Conservation (phyloP, 2,113 vertebrate genomes). For the Suricata suricatta region DNA sequence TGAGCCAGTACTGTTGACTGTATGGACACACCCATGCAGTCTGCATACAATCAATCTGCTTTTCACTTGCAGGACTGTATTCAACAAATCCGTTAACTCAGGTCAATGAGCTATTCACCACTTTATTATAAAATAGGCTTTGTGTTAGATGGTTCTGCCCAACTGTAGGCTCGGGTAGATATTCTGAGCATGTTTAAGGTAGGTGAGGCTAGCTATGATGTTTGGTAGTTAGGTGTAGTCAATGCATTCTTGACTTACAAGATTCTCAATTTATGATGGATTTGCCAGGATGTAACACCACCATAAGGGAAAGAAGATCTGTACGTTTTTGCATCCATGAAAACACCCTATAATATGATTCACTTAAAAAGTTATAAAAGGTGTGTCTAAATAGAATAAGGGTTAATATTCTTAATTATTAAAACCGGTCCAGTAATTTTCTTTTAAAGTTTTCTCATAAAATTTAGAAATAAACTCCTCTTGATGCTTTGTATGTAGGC, state of each 20-base stretch:
- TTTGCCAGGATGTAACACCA: not conserved
- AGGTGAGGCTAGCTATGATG: not conserved
- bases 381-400: not conserved
- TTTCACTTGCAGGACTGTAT: not conserved
- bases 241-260: not conserved
- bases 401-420: not conserved
- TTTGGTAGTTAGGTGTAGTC: not conserved
- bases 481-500: not conserved
- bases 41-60: not conserved
- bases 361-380: not conserved
- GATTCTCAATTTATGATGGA: not conserved
- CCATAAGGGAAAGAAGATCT: not conserved
- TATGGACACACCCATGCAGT: not conserved
- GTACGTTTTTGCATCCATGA: not conserved
- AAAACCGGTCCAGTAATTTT: not conserved
- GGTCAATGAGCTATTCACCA: not conserved
- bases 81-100: not conserved
- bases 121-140: not conserved
- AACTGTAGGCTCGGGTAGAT: not conserved
- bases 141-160: not conserved
- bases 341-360: not conserved
- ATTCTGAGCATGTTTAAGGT: not conserved
- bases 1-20: too few relatives aligned
- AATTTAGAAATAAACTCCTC: not conserved
- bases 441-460: not conserved